A percentile compares a stretch with the other conserved stretches of the same genome.
Conservation (phyloP, 2,888 invertebrate genomes). For the Notodonta ziczac region DNA sequence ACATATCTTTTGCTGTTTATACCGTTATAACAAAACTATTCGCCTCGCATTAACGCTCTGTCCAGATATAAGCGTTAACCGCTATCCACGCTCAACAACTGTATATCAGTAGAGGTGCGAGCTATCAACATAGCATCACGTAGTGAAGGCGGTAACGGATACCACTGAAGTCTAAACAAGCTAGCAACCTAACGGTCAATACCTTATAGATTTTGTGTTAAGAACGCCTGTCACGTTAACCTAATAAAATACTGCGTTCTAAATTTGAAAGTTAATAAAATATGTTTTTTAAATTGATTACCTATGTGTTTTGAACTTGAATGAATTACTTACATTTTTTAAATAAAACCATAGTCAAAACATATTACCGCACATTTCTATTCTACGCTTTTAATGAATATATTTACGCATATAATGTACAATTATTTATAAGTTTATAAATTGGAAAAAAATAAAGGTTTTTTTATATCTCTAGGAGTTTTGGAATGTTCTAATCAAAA, state of each 20-base stretch:
- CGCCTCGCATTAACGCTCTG: neutral
- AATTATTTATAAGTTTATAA: no score
- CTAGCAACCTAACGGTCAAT: neutral
- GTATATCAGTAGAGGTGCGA: no score
- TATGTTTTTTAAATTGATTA: neutral
- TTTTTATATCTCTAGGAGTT: no score
- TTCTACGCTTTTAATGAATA: no score
- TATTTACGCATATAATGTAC: no score
- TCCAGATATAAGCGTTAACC: neutral
- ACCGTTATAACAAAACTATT: neutral
- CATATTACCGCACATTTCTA: no score
- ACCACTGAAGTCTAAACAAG: neutral
- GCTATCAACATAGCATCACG: neutral
- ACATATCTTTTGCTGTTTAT: neutral
- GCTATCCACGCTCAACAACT: no score
- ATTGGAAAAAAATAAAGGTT: no score
- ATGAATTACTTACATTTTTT: neutral
- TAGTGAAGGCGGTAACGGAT: neutral
- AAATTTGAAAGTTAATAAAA: neutral
- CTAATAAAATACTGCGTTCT: slow-evolving; percentile 1
- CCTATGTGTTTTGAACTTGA: neutral
- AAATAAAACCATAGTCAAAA: no score
- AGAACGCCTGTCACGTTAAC: slow-evolving; percentile 4
- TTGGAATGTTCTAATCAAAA: no score
- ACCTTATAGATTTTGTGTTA: slow-evolving; percentile 2